These are phyloP conservation scores for Cygnus atratus DNA, from an alignment of 2,113 vertebrate species.

Conservation along the genomic window DNA sequence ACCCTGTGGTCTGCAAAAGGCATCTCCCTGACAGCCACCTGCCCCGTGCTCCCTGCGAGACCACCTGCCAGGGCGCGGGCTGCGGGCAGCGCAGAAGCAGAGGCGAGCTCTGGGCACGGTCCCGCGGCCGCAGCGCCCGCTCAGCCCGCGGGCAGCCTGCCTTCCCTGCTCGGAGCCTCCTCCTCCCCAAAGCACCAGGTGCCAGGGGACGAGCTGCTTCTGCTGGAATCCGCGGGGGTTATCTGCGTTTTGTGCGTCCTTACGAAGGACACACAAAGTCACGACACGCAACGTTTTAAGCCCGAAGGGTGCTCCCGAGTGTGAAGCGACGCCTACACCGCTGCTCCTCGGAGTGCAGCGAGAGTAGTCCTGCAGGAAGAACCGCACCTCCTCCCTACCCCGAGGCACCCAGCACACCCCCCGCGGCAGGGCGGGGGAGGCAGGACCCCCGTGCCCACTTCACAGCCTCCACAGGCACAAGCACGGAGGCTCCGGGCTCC, in stretches of 20 bases:
- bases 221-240: neutral
- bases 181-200: too few species aligned
- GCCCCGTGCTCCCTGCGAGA: fast-evolving
- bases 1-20: neutral
- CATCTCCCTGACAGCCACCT: neutral
- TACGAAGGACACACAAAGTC: neutral
- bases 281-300: neutral
- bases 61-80: fast-evolving
- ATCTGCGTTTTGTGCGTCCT: fast-evolving
- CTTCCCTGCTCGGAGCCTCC: neutral
- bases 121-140: neutral
- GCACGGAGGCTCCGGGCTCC: too few species aligned
- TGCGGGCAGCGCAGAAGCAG: fast-evolving
- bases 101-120: fast-evolving
- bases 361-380: too few species aligned
- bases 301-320: neutral
- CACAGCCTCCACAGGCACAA: neutral
- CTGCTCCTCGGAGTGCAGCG: neutral
- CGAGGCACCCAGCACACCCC: neutral
- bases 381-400: neutral
- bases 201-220: neutral
- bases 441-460: neutral
- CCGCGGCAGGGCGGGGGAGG: fast-evolving
- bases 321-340: too few species aligned
- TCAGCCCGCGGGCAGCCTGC: fast-evolving